Percentiles rank a stretch among this genome's conserved stretches.
Evolutionary conservation across 2,888 invertebrate genomes (phyloP).

Genomic region (Cerceris ruficornis): DNA sequence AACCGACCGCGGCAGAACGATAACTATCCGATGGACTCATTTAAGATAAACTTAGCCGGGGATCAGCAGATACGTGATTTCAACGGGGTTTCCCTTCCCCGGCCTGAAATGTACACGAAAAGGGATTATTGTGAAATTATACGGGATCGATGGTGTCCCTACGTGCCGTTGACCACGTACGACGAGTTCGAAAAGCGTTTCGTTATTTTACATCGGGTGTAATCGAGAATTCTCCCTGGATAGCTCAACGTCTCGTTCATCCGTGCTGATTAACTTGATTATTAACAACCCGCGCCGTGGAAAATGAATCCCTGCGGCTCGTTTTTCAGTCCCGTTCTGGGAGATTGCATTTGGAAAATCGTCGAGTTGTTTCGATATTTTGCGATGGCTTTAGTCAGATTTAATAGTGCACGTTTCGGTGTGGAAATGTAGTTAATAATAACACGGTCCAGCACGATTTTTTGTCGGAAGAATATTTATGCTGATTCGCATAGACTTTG

Average conservation of each 20-base stretch:
- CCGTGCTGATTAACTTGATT: slow-evolving; percentile 59
- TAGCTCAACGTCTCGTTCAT: slow-evolving; percentile 16
- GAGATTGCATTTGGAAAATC: not conserved
- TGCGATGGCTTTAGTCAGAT: no score
- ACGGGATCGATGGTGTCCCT: slow-evolving; percentile 62
- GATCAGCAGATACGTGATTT: slow-evolving; percentile 71
- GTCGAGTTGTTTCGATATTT: not conserved
- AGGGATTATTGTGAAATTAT: slow-evolving; percentile 76
- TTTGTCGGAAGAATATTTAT: no score
- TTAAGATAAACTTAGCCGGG: slow-evolving; percentile 69
- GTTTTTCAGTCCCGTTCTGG: not conserved
- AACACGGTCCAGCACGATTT: no score
- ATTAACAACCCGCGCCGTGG: slow-evolving; percentile 32
- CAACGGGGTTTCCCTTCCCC: slow-evolving; percentile 60
- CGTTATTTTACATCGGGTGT: slow-evolving; percentile 56
- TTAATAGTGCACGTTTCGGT: no score
- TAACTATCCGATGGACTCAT: slow-evolving; percentile 60
- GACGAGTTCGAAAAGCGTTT: slow-evolving; percentile 55
- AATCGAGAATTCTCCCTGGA: slow-evolving; percentile 24
- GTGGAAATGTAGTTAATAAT: no score
- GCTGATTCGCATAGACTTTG: no score
- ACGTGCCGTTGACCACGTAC: slow-evolving; percentile 45
- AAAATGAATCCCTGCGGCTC: slow-evolving; percentile 38
- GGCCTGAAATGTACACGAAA: slow-evolving; percentile 63
- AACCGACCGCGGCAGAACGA: slow-evolving; percentile 34